Percentiles rank a stretch among this genome's conserved stretches.
Evolutionary conservation across 2,888 invertebrate genomes (phyloP).

Genomic region (Epinotia brunnichana): DNA sequence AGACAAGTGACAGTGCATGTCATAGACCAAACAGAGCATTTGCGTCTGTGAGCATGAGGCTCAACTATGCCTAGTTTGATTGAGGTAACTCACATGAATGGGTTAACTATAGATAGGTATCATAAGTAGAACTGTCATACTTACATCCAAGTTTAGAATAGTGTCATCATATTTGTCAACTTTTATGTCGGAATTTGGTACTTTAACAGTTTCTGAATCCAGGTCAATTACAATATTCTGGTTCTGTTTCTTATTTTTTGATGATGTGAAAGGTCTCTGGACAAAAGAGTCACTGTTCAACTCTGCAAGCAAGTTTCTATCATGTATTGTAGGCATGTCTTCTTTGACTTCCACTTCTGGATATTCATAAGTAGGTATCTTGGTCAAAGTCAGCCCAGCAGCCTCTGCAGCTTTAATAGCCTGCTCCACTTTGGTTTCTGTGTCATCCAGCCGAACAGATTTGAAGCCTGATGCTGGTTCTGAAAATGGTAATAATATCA

Average conservation of each 20-base stretch:
- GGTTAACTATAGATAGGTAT: too few relatives aligned
- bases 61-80: too few relatives aligned
- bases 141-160: constrained; percentile 87
- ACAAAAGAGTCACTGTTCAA: constrained; percentile 88
- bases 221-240: constrained; percentile 90
- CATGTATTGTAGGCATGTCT: constrained; percentile 81
- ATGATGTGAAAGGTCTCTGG: constrained; percentile 84
- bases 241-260: constrained; percentile 84
- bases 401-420: constrained; percentile 80
- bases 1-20: too few relatives aligned
- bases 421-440: constrained; percentile 75
- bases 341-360: constrained; percentile 77
- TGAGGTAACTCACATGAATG: too few relatives aligned
- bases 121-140: constrained; percentile 51
- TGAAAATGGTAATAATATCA: constrained; percentile 52
- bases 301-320: constrained; percentile 85
- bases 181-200: constrained; percentile 83
- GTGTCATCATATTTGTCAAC: constrained; percentile 81
- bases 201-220: constrained; percentile 87
- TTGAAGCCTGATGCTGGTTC: constrained; percentile 57
- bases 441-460: constrained; percentile 70
- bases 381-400: constrained; percentile 79
- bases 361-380: constrained; percentile 79
- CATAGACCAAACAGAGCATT: too few relatives aligned
- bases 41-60: too few relatives aligned